A percentile compares a stretch with the other conserved stretches of the same genome.
phyloP scores from a whole-genome alignment of 2,888 invertebrate species.

The Drosophila falleni region DNA sequence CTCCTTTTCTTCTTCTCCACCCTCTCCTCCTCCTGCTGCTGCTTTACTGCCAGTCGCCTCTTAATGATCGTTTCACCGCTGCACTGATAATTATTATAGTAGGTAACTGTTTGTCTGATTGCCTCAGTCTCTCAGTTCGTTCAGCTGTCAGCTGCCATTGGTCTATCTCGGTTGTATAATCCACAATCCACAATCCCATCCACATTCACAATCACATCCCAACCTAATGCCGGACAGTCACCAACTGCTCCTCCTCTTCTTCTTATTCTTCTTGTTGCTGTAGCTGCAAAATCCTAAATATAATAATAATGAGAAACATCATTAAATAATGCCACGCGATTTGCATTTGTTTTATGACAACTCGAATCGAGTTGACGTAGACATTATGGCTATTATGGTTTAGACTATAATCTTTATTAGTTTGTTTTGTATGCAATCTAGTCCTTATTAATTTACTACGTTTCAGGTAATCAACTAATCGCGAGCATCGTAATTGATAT shows the following conservation, averaged over 20 bases:
- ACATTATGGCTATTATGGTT: background rate
- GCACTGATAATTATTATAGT: constrained; percentile 65
- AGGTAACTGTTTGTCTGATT: constrained; percentile 41
- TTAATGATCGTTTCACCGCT: constrained; percentile 48
- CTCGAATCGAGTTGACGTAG: background rate
- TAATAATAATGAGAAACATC: constrained; percentile 26
- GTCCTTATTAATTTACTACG: constrained; percentile 1
- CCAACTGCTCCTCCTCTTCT: constrained; percentile 1
- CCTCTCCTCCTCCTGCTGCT: constrained; percentile 8
- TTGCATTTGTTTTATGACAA: constrained; percentile 12
- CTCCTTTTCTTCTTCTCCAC: constrained; percentile 7
- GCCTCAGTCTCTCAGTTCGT: background rate
- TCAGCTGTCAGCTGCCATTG: constrained; percentile 1
- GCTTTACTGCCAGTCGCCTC: constrained; percentile 8
- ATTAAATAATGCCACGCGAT: constrained; percentile 15
- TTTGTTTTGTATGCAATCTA: constrained; percentile 4
- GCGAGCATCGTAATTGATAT: background rate
- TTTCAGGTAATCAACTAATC: background rate
- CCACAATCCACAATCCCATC: constrained; percentile 18
- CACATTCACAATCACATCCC: constrained; percentile 25
- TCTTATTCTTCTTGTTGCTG: constrained; percentile 6
- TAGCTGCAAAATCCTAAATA: constrained; percentile 40
- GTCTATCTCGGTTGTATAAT: constrained; percentile 54
- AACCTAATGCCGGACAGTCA: constrained; percentile 12
- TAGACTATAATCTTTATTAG: background rate